Conservation (phyloP, 2,888 invertebrate species). For the Ormyrus nitidulus region DNA sequence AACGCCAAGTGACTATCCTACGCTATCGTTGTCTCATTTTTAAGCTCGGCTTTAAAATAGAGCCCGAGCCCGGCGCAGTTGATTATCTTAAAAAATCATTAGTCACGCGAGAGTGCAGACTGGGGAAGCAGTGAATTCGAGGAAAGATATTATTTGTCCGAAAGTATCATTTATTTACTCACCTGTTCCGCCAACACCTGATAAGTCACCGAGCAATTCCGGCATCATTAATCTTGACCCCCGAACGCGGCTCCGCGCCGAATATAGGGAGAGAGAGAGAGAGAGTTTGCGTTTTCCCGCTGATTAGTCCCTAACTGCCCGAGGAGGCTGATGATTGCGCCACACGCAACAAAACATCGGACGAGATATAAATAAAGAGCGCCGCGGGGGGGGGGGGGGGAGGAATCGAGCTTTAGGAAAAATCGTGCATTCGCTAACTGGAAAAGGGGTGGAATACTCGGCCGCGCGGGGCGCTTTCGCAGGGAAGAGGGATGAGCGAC, state of each 20-base stretch:
- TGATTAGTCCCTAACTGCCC: conserved; percentile 45
- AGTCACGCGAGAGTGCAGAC: no score
- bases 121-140: background rate
- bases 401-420: background rate
- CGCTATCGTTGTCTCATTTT: no score
- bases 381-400: no score
- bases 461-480: background rate
- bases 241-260: background rate
- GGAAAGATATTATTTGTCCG: conserved; percentile 38
- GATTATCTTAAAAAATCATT: no score
- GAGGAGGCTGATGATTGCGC: conserved; percentile 42
- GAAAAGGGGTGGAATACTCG: conserved; percentile 4
- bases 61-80: no score
- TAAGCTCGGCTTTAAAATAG: no score
- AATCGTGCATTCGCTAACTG: conserved; percentile 24
- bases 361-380: conserved; percentile 1
- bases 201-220: conserved; percentile 50
- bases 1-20: no score
- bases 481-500: background rate
- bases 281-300: conserved; percentile 38
- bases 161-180: conserved; percentile 47
- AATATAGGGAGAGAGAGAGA: background rate
- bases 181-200: conserved; percentile 41
- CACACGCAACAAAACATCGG: conserved; percentile 42
- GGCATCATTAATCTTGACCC: conserved; percentile 51